Base-by-base conservation (phyloP, 2,113 vertebrate species). In the Ophiodon elongatus region DNA sequence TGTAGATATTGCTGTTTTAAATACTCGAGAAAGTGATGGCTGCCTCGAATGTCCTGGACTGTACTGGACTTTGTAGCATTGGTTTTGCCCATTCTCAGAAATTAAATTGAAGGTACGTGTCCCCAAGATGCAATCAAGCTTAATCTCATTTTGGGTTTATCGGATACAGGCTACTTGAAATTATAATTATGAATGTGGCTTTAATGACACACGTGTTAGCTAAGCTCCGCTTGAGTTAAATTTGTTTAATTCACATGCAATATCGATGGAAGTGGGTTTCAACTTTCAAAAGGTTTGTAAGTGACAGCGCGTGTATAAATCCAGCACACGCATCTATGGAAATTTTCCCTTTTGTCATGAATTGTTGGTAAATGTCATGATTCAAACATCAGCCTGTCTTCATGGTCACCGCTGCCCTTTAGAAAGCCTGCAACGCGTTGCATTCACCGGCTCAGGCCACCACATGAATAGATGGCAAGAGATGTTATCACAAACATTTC, bases 401-500 rank as follows among this genome's bases (percentile, higher is more conserved):
- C 66, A 23, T 37, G 76, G 82, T 74, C 89, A 77, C 76, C 13
- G 64, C 39, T 92, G 90, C 91, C 92, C 90, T 92, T 94, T 90
- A 68, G 54, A 82, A 62, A 76, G 50, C 71, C 67, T 81, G 65
- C 35, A 45, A 75, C 75, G 27, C 63, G 4, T 31, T 33, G 62
- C 71, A 65, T 85, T 80, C 59, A n/a, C 79, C 17, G 77, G 66
- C 83, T 73, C 77, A 56, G 85, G 75, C 78, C 74, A 63, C 39
- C 62, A 10, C 84, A 82, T 88, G 88, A 91, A 93, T 80, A 73
- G 91, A 89, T 79, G 86, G 91, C 90, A 75, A 50, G 75, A 93
- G 90, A 92, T 93, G 85, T 85, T 92, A 93, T 93, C 88, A 17
- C 79, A 81, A 83, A 88, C 86, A 82, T 83, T 90, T 91, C 87